Base-by-base conservation (phyloP, 2,888 invertebrate species). In the Fragum fragum region DNA sequence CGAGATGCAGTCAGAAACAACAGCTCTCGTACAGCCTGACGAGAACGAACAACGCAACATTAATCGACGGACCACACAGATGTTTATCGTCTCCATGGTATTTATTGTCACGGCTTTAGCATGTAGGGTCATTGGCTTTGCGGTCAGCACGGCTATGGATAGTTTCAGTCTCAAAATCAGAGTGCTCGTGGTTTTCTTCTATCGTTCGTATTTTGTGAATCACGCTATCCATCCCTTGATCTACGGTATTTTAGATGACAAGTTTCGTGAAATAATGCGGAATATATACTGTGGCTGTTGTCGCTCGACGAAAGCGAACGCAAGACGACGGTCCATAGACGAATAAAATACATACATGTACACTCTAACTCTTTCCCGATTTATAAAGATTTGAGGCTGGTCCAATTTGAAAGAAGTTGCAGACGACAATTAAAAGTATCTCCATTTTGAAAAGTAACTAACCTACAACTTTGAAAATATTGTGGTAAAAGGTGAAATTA, bases 171-270 rank as follows among this genome's bases (percentile, higher is more conserved):
- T 52, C 18, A 26, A 18, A 18, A 39, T 59, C 6, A 61, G 18
- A 18, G 73, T 59, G 1, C 21, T 61, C 1, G 29, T 61, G 32
- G 18, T 47, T 23, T 39, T 63, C 9, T 73, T 73, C 47, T 73
- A 23, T 23, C 59, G 73, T 14, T n/a, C 61, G 7, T 73, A 59
- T 23, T 73, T 73, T 29, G 21, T 73, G 3, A 73, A 73, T 47
- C 29, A 36, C 14, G 42, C 29, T 7, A 73, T 73, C 2, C 32
- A 73, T 47, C 73, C 73, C 11, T 7, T 73, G 6, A 23, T 73
- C 26, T 73, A 73, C 42, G 73, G 73, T 23, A 21, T 59, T 28
- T 23, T 73, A 16, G 73, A 73, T 26, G 21, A 18, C 7, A 59
- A 36, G 26, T 73, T 73, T 73, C 47, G 69, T 3, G 16, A 29